Percentiles rank a stretch among this genome's conserved stretches.
Conservation (phyloP, 2,888 invertebrate genomes). For the Drosophila kambysellisi region DNA sequence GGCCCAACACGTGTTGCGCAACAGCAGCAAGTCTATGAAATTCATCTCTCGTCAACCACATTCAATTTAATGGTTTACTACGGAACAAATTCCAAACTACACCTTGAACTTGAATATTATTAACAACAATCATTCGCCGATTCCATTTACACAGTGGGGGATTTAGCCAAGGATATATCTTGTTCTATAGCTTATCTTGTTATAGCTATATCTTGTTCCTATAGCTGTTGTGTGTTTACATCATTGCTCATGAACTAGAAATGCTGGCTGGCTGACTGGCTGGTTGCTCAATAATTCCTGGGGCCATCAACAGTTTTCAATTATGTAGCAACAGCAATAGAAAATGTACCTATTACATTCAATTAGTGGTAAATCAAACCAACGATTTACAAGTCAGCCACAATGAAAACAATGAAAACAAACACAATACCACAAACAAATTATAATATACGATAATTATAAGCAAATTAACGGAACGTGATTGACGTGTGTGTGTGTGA, state of each 20-base stretch:
- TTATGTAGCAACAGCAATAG: background rate
- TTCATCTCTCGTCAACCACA: background rate
- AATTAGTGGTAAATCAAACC: conserved; percentile 20
- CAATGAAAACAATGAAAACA: conserved; percentile 6
- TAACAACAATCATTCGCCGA: background rate
- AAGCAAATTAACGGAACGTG: conserved; percentile 52
- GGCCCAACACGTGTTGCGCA: background rate
- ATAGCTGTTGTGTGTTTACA: background rate
- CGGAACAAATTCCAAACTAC: background rate
- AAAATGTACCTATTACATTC: background rate
- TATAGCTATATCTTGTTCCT: background rate
- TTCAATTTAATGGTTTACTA: background rate
- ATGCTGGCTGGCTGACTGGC: background rate
- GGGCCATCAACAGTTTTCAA: background rate
- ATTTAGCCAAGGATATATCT: background rate
- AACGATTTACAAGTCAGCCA: conserved; percentile 14
- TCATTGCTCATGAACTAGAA: background rate
- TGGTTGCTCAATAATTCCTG: background rate
- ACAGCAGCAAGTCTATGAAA: background rate
- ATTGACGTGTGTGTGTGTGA: conserved; percentile 43
- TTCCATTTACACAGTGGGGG: background rate
- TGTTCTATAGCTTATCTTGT: background rate
- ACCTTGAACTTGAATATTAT: background rate
- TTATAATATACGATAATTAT: conserved; percentile 55
- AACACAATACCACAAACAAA: conserved; percentile 26